Base-by-base conservation (phyloP, 2,797 vertebrate genomes). In the Pogoniulus pusillus region DNA sequence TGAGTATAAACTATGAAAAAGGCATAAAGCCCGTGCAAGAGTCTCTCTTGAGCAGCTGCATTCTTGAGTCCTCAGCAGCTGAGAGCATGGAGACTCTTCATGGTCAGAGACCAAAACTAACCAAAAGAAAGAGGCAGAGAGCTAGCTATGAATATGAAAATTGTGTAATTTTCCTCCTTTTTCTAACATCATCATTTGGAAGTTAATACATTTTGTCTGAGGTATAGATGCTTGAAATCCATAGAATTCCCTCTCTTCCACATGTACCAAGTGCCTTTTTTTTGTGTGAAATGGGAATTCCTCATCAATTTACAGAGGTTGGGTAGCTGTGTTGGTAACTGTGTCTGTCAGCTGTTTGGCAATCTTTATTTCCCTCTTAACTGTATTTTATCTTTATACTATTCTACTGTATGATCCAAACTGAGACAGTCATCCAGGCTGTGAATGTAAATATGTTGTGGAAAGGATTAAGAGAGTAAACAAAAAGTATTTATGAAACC, bases 401-500 rank as follows among this genome's bases (percentile, higher is more conserved):
- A 49, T 27, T 74, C 8, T 39, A 6, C 11, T 47, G 5, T 63
- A 76, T 63, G n/a, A 73, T 16, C 14, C 13, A 45, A 74, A 75
- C 11, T 35, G 37, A 75, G 26, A 60, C 18, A 37, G 16, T n/a
- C 35, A 66, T 65, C 63, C 49, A 60, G 35, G 27, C 45, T 16
- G n/a, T 34, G 64, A 73, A 78, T 27, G 12, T 55, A 60, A 81
- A 66, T 35, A 23, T 9, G 41, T 35, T 70, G 43, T 63, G 65
- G 16, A 73, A 60, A 53, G n/a, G 30, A 87, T 55, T 16, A 70
- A 53, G 6, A 41, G 41, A 65, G 49, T 43, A 65, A 85, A 76
- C 18, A 78, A 59, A 80, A 95, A 76, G 7, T 35, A 41, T 78
- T 95, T 75, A 72, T 80, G 47, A 81, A 87, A 96, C 98, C 96